phyloP scores from a whole-genome alignment of 2,888 invertebrate genomes.

The Terebella lapidaria region DNA sequence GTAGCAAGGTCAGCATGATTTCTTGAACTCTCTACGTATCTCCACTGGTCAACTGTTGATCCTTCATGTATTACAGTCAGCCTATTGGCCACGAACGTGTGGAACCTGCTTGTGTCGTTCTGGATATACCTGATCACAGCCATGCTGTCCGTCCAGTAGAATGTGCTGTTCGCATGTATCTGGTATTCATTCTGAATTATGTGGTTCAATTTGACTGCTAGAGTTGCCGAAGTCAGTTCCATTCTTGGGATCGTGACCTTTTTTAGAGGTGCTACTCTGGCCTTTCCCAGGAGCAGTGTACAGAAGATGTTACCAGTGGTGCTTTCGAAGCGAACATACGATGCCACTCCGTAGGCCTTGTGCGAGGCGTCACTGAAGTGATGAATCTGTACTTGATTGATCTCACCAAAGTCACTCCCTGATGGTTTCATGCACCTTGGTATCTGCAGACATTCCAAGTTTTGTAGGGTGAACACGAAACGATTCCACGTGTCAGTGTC shows the following conservation, averaged over 20 bases:
- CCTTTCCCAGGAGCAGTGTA: constrained; percentile 4
- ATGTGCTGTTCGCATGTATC: neutral
- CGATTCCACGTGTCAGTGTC: neutral
- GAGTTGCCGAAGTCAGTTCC: neutral
- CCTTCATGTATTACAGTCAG: neutral
- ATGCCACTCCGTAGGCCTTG: neutral
- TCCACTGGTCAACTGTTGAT: neutral
- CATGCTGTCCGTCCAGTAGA: neutral
- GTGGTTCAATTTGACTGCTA: neutral
- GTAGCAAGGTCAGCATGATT: neutral
- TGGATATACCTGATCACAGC: neutral
- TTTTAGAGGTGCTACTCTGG: constrained; percentile 4
- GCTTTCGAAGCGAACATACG: neutral
- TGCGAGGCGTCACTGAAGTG: neutral
- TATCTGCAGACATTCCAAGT: neutral
- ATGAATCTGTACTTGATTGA: neutral
- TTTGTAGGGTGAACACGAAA: neutral
- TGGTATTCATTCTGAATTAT: neutral
- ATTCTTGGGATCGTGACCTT: neutral
- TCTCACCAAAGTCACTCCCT: neutral
- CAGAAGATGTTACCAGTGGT: neutral
- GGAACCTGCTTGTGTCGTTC: neutral
- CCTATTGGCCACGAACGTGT: neutral
- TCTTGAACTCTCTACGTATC: neutral
- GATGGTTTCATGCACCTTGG: neutral